A percentile compares a stretch with the other conserved stretches of the same genome.
Evolutionary conservation across 2,888 invertebrate species (phyloP).

Genomic region (Acrobasis consociella): DNA sequence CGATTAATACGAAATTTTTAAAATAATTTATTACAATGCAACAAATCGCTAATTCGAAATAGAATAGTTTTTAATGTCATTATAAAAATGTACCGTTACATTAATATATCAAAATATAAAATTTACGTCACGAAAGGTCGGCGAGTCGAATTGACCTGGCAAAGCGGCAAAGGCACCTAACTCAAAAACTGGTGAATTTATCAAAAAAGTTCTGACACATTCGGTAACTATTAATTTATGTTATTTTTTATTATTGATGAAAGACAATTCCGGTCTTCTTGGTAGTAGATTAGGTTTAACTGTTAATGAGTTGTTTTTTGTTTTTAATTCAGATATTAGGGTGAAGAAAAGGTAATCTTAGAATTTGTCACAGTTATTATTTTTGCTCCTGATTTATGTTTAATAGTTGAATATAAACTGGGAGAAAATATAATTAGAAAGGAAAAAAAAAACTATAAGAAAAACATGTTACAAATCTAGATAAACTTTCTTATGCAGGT

Average conservation of each 20-base stretch:
- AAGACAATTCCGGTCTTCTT: slow-evolving; percentile 12
- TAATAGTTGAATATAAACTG: not conserved
- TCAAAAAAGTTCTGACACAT: slow-evolving; percentile 20
- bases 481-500: too few relatives aligned
- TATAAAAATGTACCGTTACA: slow-evolving; percentile 13
- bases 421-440: too few relatives aligned
- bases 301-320: slow-evolving; percentile 3
- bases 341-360: not conserved
- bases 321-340: slow-evolving; percentile 7
- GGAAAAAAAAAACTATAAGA: too few relatives aligned
- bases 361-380: slow-evolving; percentile 5
- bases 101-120: slow-evolving; percentile 13
- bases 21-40: not conserved
- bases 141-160: slow-evolving; percentile 19
- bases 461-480: too few relatives aligned
- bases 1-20: too few relatives aligned
- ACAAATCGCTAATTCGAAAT: slow-evolving; percentile 10
- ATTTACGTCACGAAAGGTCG: slow-evolving; percentile 7
- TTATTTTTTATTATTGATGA: slow-evolving; percentile 11
- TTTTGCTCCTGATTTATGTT: not conserved
- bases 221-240: slow-evolving; percentile 17
- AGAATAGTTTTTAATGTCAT: slow-evolving; percentile 5
- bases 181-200: slow-evolving; percentile 19
- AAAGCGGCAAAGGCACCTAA: slow-evolving; percentile 10
- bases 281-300: not conserved